phyloP scores from a whole-genome alignment of 2,888 invertebrate genomes.

The Pardosa pseudoannulata region DNA sequence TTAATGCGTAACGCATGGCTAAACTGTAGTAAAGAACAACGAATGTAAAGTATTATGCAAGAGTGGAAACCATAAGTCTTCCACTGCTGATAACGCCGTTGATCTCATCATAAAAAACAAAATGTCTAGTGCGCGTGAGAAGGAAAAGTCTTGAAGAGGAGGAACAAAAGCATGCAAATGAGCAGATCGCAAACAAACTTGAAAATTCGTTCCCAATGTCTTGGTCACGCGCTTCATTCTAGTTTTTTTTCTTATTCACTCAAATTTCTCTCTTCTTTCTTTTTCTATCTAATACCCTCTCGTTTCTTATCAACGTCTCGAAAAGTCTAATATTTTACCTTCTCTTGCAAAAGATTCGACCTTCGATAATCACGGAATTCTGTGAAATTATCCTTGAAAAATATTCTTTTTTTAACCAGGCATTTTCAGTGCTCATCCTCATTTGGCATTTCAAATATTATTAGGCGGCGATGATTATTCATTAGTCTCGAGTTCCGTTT shows the following conservation, averaged over 20 bases:
- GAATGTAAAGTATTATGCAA: too few species aligned
- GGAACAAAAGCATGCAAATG: background rate
- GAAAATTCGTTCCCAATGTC: conserved; percentile 39
- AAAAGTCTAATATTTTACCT: background rate
- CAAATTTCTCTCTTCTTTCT: background rate
- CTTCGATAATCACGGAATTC: conserved; percentile 3
- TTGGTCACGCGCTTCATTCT: conserved; percentile 19
- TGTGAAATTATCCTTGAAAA: conserved; percentile 8
- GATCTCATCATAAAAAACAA: background rate
- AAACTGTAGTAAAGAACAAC: too few species aligned
- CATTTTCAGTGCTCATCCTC: background rate
- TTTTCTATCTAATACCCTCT: background rate
- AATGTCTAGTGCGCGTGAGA: background rate
- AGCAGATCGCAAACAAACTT: conserved; percentile 15
- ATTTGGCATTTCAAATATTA: background rate
- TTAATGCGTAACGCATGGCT: too few species aligned
- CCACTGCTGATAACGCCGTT: background rate
- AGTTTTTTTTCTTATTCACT: background rate
- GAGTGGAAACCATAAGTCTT: too few species aligned
- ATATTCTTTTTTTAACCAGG: background rate
- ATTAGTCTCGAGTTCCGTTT: conserved; percentile 3
- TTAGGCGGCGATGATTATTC: background rate
- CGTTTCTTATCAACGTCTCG: too few species aligned
- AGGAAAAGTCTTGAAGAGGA: background rate
- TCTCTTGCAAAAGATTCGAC: background rate